Evolutionary conservation across 2,888 invertebrate species (phyloP), one percentile per base, ranked within the genome.

Genomic region (Micropterix aruncella): DNA sequence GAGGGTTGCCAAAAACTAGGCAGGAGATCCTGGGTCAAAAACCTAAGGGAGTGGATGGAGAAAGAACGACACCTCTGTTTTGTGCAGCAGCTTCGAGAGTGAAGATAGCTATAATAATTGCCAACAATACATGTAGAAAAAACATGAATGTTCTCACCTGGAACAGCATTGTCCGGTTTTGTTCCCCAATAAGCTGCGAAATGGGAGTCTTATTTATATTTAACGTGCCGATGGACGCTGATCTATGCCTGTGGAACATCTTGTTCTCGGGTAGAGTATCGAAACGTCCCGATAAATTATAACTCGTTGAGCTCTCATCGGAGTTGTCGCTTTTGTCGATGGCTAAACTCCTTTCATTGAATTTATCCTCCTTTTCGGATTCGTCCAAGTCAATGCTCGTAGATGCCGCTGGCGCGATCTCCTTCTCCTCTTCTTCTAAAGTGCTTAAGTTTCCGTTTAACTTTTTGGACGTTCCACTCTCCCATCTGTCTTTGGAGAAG

Each of bases 161-260:
- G 57, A 95, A 83, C 37, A 96, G 77, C 94, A 96, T 95, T 0
- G 93, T 94, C 40, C 93, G 76, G 63, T 93, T 93, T 55, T 86
- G 86, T 50, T 89, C 88, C 1, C 69, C 69, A 49, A 70, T 65
- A 36, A 71, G 51, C 42, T 70, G 70, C 0, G 70, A 52, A 4
- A 70, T 56, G 39, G 74, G 58, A 40, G 74, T 59, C 58, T 77
- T 50, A 19, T 48, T 69, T 27, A 59, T 52, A 47, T 56, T 65
- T 42, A 78, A 66, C 42, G 74, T 73, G 1, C 78, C 78, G 41
- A 77, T 77, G 0, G 78, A 78, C 1, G 78, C 77, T 0, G 78
- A 77, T 2, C 78, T 65, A 51, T 77, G 75, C 50, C 78, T 65
- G 27, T 66, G 50, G 51, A 66, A 69, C 0, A 63, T 63, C 42